Evolutionary conservation across 1,140 invertebrate species (phyloP).

Genomic region (Caenorhabditis briggsae): DNA sequence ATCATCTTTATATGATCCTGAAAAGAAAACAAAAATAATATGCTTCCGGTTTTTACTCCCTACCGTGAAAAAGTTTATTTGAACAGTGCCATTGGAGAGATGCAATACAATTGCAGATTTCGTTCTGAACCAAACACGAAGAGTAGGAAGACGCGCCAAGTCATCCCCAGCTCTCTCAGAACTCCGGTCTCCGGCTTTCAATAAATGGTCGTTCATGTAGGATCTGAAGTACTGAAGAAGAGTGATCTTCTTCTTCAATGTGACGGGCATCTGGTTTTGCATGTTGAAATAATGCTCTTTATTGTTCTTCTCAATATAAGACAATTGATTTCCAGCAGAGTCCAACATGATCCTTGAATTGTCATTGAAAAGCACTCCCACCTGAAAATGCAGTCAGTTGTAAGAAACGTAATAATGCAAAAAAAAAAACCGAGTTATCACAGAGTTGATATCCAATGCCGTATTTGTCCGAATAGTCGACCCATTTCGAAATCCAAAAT

Average conservation of each 20-base stretch:
- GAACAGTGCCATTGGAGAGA: constrained; percentile 94
- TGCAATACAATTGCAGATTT: constrained; percentile 96
- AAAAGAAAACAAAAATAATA: constrained; percentile 30
- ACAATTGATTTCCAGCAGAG: constrained; percentile 83
- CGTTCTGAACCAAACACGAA: constrained; percentile 95
- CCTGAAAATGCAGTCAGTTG: not conserved
- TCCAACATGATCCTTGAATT: constrained; percentile 66
- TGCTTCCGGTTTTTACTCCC: not conserved
- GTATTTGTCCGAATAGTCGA: constrained; percentile 99
- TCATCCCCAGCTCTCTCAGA: constrained; percentile 85
- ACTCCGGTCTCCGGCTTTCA: constrained; percentile 82
- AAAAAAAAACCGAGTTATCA: constrained; percentile 87
- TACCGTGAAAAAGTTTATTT: constrained; percentile 90
- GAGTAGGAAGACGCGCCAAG: constrained; percentile 90
- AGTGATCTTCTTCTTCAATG: constrained; percentile 92
- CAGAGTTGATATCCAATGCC: constrained; percentile 96
- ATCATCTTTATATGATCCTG: constrained; percentile 96
- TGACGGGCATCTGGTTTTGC: constrained; percentile 84
- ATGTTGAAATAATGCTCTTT: constrained; percentile 90
- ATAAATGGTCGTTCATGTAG: constrained; percentile 97
- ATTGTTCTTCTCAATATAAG: constrained; percentile 92
- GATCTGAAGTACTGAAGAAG: constrained; percentile 93
- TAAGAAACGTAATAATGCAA: not conserved
- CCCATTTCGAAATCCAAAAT: constrained; percentile 97
- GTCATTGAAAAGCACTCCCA: constrained; percentile 68